Percentiles rank a stretch among this genome's conserved stretches.
Conservation (phyloP, 2,797 vertebrate genomes). For the Pelochelys cantorii region DNA sequence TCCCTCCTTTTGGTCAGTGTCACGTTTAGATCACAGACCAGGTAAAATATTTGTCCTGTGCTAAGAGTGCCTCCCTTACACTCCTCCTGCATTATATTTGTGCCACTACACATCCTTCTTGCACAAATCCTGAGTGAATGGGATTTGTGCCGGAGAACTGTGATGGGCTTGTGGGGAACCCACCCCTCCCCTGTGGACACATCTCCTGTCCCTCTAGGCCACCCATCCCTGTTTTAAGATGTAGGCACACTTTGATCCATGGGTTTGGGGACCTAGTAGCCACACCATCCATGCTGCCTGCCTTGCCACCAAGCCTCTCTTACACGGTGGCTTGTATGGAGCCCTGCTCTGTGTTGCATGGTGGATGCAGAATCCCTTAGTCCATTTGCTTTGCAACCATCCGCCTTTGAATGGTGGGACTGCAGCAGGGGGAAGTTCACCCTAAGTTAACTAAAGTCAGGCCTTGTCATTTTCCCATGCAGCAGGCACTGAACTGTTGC, state of each 20-base stretch:
- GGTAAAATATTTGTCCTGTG: neutral
- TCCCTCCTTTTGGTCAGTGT: neutral
- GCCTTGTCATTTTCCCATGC: neutral
- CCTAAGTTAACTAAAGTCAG: neutral
- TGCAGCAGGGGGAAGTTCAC: neutral
- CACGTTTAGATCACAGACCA: neutral
- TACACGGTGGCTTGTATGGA: fast-evolving
- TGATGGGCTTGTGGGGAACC: neutral
- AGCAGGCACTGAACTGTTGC: neutral
- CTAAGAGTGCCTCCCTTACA: neutral
- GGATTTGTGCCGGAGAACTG: neutral
- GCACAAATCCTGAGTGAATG: neutral
- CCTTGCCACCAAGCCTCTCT: neutral
- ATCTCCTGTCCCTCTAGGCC: neutral
- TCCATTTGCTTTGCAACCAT: neutral
- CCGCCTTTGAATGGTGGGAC: neutral
- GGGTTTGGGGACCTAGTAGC: neutral
- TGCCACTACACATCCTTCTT: neutral
- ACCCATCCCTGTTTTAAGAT: neutral
- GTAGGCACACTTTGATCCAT: neutral
- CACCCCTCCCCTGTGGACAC: neutral
- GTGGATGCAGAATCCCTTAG: neutral
- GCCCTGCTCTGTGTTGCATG: neutral
- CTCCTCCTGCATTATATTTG: too few relatives aligned
- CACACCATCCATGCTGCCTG: neutral